Base-by-base conservation (phyloP, 2,113 vertebrate species). In the Ceyx margarethae region DNA sequence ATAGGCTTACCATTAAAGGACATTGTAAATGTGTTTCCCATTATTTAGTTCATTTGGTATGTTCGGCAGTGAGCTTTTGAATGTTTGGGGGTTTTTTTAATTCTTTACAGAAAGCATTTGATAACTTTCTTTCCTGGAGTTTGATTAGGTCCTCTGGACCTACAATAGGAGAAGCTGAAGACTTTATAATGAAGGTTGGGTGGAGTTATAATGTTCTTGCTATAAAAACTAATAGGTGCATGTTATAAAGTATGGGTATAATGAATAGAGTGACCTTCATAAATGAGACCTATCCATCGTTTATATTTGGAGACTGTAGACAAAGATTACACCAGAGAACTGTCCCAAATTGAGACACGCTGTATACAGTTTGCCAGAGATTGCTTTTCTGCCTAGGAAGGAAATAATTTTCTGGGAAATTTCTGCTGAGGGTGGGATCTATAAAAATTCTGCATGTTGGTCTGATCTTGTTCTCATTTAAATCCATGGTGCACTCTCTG, bases 21-120 rank as follows among this genome's bases (percentile, higher is more conserved):
- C 88, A 64, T 92, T 97, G 94, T 95, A 97, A 98, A 97, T 97
- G 96, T 98, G 97, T 98, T 98, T 98, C 91, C 91, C 96, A 97
- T 98, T 98, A 98, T 97, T 98, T 97, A 97, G 97, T 88, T 98
- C 92, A 97, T 97, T 98, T 97, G 95, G 81, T 91, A 74, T 96
- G 90, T 97, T 97, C 94, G 94, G 93, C 97, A 97, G 86, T 73
- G 89, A 97, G 86, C 35, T 93, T 96, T 97, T 88, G 95, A 89
- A 96, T 97, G 81, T 84, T 97, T 95, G 20, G 17, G 28, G 0
- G 1, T 87, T 85, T 91, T 91, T 83, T 13, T 50, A 85, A 71
- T 77, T 94, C 80, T 96, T 97, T 93, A 90, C 77, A 94, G 85
- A 96, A 95, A 71, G 89, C 13, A 96, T 94, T 93, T 94, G 92